Base-by-base conservation (phyloP, 2,113 vertebrate species). In the Phyllostomus hastatus region DNA sequence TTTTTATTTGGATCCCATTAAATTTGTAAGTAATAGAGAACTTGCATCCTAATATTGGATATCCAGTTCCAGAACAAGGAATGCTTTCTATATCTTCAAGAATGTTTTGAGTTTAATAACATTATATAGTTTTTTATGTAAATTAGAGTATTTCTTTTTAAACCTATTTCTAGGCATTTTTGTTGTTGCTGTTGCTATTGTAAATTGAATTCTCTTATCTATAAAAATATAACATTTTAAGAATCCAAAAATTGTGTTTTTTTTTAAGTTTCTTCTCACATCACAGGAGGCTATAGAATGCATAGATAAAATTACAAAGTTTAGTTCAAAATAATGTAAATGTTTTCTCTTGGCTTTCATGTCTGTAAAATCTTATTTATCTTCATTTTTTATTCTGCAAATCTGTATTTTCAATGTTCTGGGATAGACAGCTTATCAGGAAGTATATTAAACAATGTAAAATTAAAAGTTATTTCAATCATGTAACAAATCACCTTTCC, bases 401-500 rank as follows among this genome's bases (percentile, higher is more conserved):
- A 48, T 59, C 89, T 85, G 24, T 16, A 82, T 85, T 93, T 85
- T 59, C 1, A 72, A 20, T 85, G 10, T 70, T 93, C 57, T 76
- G 19, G 20, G 41, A 64, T 22, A 91, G 20, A 59, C 12, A 73
- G 8, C 86, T 72, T 59, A 24, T 92, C n/a, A 57, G 28, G 33
- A 70, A 57, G 31, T 87, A 61, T 67, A 28, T 87, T 35, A 81
- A 78, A 64, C 19, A 76, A 78, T 50, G 33, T 7, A 72, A 84
- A 93, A 35, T 48, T 82, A 78, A 67, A 97, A 35, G 31, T 81
- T 86, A 67, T 94, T 90, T 86, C 14, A 54, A 72, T 59, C 81
- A 43, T 26, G 22, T 33, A 35, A 59, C 86, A 94, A 93, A 57
- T 88, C 9, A 59, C 4, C 10, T 85, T 95, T 93, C 50, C 61